These are phyloP conservation scores for Herpetotheres cachinnans DNA, from an alignment of 2,113 vertebrate species.

Conservation along the genomic window DNA sequence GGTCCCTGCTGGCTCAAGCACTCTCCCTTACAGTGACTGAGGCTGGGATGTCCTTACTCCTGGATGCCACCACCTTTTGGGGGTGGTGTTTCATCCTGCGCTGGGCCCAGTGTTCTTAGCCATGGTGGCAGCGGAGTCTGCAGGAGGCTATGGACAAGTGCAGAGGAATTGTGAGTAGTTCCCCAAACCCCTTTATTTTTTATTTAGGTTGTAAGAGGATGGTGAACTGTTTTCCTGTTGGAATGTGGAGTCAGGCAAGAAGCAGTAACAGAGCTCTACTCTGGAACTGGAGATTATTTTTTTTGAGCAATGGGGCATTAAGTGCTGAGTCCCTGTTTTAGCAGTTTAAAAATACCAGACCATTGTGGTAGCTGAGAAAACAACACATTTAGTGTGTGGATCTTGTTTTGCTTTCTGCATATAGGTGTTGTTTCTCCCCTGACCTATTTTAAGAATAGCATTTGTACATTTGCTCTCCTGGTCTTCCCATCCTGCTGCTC, in stretches of 20 bases:
- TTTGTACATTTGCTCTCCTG: neutral
- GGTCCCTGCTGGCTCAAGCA: neutral
- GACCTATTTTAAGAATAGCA: neutral
- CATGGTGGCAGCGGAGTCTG: neutral
- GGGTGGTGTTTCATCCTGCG: fast-evolving
- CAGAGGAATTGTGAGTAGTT: neutral
- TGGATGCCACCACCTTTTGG: neutral
- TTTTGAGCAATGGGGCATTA: neutral
- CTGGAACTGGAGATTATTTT: neutral
- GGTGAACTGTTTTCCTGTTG: neutral
- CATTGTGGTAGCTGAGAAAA: neutral
- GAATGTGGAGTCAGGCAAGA: neutral
- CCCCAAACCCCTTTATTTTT: neutral
- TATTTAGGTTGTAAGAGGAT: neutral
- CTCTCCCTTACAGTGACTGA: neutral
- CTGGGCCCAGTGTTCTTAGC: neutral
- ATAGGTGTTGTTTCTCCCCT: neutral
- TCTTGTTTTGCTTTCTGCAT: neutral
- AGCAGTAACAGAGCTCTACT: neutral
- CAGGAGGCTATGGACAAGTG: neutral
- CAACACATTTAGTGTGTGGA: neutral
- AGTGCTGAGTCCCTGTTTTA: neutral
- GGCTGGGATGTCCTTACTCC: neutral
- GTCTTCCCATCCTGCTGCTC: neutral
- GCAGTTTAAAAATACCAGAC: neutral